Base-by-base conservation (phyloP, 2,888 invertebrate genomes). In the Boloria selene region DNA sequence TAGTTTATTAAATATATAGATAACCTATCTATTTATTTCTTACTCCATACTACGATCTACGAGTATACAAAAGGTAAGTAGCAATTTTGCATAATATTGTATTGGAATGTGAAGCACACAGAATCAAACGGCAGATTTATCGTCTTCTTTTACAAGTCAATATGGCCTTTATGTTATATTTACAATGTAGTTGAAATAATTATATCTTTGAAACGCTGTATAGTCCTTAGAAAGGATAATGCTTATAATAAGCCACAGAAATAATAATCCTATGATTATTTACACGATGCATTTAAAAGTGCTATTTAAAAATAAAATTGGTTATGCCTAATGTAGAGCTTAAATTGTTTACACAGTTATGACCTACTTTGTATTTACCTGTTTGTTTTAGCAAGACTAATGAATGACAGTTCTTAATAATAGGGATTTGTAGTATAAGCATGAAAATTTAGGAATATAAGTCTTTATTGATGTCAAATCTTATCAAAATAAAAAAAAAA, bases 91-190 rank as follows among this genome's bases (percentile, higher is more conserved):
- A 59, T 59, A 59, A 49, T 59, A 17, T 38, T 6, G 56, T 45
- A 45, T 16, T 16, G 64, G 64, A 59, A 64, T 64, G 64, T 64
- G 64, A 64, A 56, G 56, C 56, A 54, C 17, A 47, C 45, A 45
- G 64, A 31, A 64, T 59, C 52, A n/a, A 59, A 56, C 58, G 47
- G 51, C 49, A 58, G 58, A 64, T 64, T 64, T 67, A 67, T 67
- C 14, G 62, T 58, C 55, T 62, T 67, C 66, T 62, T 66, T 66
- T 67, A 67, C 66, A 62, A 67, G 66, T 59, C 58, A 53, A 59
- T 62, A 42, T 47, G 66, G 61, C 49, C 59, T 59, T 59, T 59
- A 59, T 59, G 59, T 59, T 50, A 59, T 59, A 59, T 59, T 59
- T 59, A 59, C 59, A 59, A 59, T 59, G 49, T 59, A 49, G 31